Evolutionary conservation across 2,888 invertebrate species (phyloP).

Genomic region (Caenorhabditis sp.): DNA sequence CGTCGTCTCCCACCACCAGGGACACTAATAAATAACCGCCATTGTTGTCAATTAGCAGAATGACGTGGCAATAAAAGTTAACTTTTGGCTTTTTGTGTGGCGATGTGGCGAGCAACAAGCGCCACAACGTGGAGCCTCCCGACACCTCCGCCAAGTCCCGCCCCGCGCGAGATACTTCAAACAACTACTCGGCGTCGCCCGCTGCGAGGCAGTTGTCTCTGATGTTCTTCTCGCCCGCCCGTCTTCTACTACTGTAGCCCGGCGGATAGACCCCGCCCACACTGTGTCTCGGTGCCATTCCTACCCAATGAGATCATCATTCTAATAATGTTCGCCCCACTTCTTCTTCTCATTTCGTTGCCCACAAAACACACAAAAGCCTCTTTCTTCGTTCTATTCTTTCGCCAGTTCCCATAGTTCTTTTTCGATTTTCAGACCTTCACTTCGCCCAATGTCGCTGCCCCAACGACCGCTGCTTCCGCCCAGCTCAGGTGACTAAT

Average conservation of each 20-base stretch:
- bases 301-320: conserved; percentile 53
- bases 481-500: conserved; percentile 46
- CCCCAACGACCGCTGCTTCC: conserved; percentile 53
- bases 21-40: conserved; percentile 33
- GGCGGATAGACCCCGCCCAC: conserved; percentile 35
- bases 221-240: conserved; percentile 24
- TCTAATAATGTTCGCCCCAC: conserved; percentile 45
- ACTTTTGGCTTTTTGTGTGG: conserved; percentile 22
- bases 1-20: conserved; percentile 7
- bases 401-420: not conserved
- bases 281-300: conserved; percentile 46
- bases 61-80: conserved; percentile 53
- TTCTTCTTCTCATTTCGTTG: conserved; percentile 25
- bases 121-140: not conserved
- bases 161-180: conserved; percentile 50
- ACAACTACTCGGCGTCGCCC: conserved; percentile 38
- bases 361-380: conserved; percentile 38
- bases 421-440: conserved; percentile 3
- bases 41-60: conserved; percentile 51
- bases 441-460: conserved; percentile 27
- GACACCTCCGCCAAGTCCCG: conserved; percentile 25
- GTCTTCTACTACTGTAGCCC: conserved; percentile 46
- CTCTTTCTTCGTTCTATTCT: conserved; percentile 19
- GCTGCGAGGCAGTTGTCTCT: conserved; percentile 33
- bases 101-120: conserved; percentile 1